A percentile compares a stretch with the other conserved stretches of the same genome.
These are phyloP conservation scores for Cantharis lateralis DNA, from an alignment of 2,888 invertebrate genomes.

Conservation along the genomic window DNA sequence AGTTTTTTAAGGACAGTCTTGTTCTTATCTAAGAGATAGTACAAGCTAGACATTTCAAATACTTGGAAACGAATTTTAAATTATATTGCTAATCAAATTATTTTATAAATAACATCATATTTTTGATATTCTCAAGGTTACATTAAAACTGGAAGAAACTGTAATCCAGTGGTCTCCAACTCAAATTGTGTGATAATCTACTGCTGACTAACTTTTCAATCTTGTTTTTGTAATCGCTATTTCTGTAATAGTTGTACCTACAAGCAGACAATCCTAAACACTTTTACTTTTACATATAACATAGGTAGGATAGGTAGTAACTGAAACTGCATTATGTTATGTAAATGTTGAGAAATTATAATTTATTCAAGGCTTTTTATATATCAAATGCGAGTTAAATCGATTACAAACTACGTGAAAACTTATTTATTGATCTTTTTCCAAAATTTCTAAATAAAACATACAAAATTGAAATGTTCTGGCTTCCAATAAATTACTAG, in stretches of 20 bases:
- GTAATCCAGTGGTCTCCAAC: not conserved
- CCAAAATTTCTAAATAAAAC: too few relatives aligned
- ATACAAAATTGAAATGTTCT: too few relatives aligned
- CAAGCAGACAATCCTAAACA: not conserved
- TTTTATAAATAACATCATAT: not conserved
- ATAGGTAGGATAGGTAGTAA: too few relatives aligned
- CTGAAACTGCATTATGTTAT: not conserved
- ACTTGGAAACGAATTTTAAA: not conserved
- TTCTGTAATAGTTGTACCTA: not conserved
- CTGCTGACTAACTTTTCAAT: not conserved
- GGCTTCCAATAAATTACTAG: too few relatives aligned
- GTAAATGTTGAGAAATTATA: not conserved
- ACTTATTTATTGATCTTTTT: too few relatives aligned
- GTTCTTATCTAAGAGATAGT: not conserved
- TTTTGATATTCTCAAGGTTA: not conserved
- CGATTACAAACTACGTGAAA: not conserved
- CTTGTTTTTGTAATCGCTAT: not conserved
- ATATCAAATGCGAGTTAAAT: not conserved
- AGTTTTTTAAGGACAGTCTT: not conserved
- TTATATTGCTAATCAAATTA: not conserved
- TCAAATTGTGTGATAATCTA: not conserved
- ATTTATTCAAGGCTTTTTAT: not conserved
- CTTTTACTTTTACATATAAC: not conserved
- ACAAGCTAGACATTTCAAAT: not conserved
- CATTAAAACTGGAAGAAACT: not conserved